Evolutionary conservation across 1,140 invertebrate genomes (phyloP).

Genomic region (Globodera ellingtonae): DNA sequence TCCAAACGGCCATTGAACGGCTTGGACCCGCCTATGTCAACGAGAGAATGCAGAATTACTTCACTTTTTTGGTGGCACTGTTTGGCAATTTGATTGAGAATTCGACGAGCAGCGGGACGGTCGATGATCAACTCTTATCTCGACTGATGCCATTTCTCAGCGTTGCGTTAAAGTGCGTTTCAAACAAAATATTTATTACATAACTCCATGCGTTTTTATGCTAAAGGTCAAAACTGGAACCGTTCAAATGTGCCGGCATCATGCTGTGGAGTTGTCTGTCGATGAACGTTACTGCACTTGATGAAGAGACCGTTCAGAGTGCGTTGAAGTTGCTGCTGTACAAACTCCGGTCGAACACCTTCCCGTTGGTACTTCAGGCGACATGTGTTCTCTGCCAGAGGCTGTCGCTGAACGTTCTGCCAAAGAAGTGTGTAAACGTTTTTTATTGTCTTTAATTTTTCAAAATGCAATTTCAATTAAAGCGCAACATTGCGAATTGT

Average conservation of each 20-base stretch:
- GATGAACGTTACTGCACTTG: slow-evolving; percentile 31
- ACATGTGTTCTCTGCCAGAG: slow-evolving; percentile 18
- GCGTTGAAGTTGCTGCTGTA: slow-evolving; percentile 29
- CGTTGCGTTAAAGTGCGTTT: slow-evolving; percentile 44
- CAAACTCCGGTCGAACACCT: slow-evolving; percentile 6
- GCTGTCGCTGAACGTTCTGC: slow-evolving; percentile 18
- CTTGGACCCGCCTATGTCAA: slow-evolving; percentile 36
- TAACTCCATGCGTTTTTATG: neutral
- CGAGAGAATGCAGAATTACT: slow-evolving; percentile 39
- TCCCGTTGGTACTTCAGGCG: slow-evolving; percentile 9
- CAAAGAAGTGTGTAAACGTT: slow-evolving; percentile 7
- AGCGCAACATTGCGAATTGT: slow-evolving; percentile 18
- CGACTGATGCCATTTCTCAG: slow-evolving; percentile 47
- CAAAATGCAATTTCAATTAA: neutral
- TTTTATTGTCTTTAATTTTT: too few species aligned
- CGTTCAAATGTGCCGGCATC: slow-evolving; percentile 30
- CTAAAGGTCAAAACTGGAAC: slow-evolving; percentile 22
- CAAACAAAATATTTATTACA: too few species aligned
- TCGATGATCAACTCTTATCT: slow-evolving; percentile 41
- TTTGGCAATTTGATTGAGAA: slow-evolving; percentile 44
- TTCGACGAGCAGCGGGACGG: slow-evolving; percentile 4
- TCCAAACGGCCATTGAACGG: slow-evolving; percentile 2
- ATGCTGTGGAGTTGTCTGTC: slow-evolving; percentile 33
- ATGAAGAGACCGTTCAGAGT: slow-evolving; percentile 32
- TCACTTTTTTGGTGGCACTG: slow-evolving; percentile 44